Base-by-base conservation (phyloP, 2,113 vertebrate genomes). In the Daphoenositta chrysoptera region DNA sequence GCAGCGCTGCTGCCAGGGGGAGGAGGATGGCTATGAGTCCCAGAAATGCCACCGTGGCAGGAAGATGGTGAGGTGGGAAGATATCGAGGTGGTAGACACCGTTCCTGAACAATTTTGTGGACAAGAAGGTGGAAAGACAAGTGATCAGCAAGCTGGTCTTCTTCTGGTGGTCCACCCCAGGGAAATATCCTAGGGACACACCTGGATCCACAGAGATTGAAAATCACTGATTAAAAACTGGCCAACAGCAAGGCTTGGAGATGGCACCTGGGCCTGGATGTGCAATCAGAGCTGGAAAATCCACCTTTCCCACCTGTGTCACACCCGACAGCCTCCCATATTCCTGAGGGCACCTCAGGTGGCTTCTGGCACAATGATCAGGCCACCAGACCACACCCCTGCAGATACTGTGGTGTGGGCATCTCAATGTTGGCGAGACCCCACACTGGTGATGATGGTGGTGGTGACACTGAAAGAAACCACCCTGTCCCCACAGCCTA, bases 1-100 rank as follows among this genome's bases (percentile, higher is more conserved):
- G 79, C 6, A 10, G 53, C 3, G 2, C 35, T 84, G 58, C 33
- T 81, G 47, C 44, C 21, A 15, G 61, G 33, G 33, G 26, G 48
- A 81, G 23, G 37, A 0, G 0, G 64, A 58, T 57, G 73, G 40
- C 44, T 64, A 57, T 0, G 0, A 72, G 61, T 30, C 66, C 48
- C 54, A n/a, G 61, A 82, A 89, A 85, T 6, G 7, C 20, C n/a
- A 33, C 0, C 0, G 1, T 27, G 63, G 72, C 56, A 69, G 48
- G 68, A 71, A 40, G 76, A 53, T 23, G n/a, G 13, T 2, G 7
- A 24, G 42, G 30, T n/a, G 35, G 56, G 77, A 71, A 83, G 89
- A 39, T 58, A 42, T 10, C 28, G 15, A 23, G 54, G 39, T 35
- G 50, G 51, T 24, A 42, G 18, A 18, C 2, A 2, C 1, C 1